phyloP scores from a whole-genome alignment of 1,140 invertebrate genomes.

The Drosophila pruinosa region DNA sequence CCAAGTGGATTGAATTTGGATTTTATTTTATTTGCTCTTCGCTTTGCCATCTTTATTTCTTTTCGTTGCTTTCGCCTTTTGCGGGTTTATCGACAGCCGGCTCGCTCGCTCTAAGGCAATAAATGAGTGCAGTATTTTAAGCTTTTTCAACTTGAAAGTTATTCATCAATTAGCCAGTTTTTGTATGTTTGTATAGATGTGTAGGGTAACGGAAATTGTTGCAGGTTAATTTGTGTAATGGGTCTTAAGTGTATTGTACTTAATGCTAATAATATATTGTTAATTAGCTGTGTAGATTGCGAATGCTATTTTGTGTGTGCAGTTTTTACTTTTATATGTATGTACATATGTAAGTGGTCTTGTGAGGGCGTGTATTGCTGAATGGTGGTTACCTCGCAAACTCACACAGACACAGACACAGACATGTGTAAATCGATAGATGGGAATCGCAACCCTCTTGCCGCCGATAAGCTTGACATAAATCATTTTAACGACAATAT shows the following conservation, averaged over 20 bases:
- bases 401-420: conserved; percentile 11
- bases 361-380: not conserved
- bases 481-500: conserved; percentile 72
- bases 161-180: conserved; percentile 62
- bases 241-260: not conserved
- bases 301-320: conserved; percentile 7
- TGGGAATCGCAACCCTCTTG: conserved; percentile 33
- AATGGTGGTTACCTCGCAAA: not conserved
- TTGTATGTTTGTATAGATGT: conserved; percentile 9
- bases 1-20: conserved; percentile 72
- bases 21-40: conserved; percentile 61
- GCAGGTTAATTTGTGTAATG: not conserved
- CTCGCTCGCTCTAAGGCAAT: not conserved
- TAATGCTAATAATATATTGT: not conserved
- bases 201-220: not conserved
- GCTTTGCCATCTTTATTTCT: conserved; percentile 34
- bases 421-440: conserved; percentile 12
- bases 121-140: conserved; percentile 2
- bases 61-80: too few species aligned
- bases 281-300: conserved; percentile 28
- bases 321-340: too few species aligned
- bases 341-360: too few species aligned
- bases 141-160: conserved; percentile 34
- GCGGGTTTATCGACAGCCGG: too few species aligned
- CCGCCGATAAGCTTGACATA: conserved; percentile 69